Evolutionary conservation across 2,888 invertebrate genomes (phyloP).

Genomic region (Cacoxenus indagator): DNA sequence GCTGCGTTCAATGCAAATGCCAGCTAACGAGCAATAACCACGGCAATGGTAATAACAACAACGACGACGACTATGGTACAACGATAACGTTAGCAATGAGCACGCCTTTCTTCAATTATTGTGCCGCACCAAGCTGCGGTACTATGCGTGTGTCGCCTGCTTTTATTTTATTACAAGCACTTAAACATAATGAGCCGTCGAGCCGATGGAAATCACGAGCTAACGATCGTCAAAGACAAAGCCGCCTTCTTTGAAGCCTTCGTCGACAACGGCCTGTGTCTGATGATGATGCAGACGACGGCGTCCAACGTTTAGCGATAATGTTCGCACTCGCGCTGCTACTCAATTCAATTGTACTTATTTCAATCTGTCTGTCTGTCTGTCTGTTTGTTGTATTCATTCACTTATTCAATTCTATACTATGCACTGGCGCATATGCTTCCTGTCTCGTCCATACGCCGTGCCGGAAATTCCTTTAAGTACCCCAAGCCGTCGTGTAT

Average conservation of each 20-base stretch:
- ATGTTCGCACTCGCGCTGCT: constrained; percentile 15
- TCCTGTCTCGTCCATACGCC: constrained; percentile 18
- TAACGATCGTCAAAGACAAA: neutral
- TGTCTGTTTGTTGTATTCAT: neutral
- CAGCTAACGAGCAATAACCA: neutral
- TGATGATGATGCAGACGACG: neutral
- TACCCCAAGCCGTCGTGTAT: neutral
- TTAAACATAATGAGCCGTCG: constrained; percentile 60
- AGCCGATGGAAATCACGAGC: constrained; percentile 56
- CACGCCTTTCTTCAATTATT: too few relatives aligned
- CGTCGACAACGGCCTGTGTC: neutral
- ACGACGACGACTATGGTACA: too few relatives aligned
- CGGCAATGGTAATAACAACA: too few relatives aligned
- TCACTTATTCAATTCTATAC: neutral
- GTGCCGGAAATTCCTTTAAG: constrained; percentile 32
- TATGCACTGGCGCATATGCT: constrained; percentile 16
- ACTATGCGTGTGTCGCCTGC: constrained; percentile 10
- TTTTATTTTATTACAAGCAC: constrained; percentile 55
- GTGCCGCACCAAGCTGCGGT: too few relatives aligned
- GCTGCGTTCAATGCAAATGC: neutral
- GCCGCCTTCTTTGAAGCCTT: neutral
- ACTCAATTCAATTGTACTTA: neutral
- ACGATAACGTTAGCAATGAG: too few relatives aligned
- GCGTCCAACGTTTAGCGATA: constrained; percentile 11
- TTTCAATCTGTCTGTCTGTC: too few relatives aligned